Conservation (phyloP, 1,140 invertebrate species). For the Chelonus insularis region DNA sequence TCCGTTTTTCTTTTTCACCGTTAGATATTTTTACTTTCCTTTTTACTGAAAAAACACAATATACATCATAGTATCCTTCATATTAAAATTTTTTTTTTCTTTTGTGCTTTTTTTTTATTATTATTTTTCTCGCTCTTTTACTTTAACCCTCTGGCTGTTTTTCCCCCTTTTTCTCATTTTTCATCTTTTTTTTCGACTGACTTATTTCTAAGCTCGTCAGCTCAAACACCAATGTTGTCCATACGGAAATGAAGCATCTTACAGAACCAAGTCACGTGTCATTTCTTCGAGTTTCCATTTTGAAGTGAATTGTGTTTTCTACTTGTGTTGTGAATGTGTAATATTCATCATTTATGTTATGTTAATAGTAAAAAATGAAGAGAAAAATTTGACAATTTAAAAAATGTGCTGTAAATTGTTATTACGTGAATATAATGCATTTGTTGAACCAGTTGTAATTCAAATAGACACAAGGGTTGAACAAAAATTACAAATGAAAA, state of each 20-base stretch:
- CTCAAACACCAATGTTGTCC: background rate
- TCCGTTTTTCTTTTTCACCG: background rate
- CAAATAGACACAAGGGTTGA: too few species aligned
- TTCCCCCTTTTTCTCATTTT: background rate
- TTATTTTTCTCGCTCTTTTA: background rate
- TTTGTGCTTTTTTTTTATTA: conserved; percentile 8
- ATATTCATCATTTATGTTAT: too few species aligned
- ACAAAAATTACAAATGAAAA: too few species aligned
- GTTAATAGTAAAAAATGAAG: too few species aligned
- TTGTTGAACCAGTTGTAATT: too few species aligned
- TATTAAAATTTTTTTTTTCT: conserved; percentile 1
- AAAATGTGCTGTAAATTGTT: too few species aligned
- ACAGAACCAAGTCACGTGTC: background rate
- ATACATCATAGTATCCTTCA: background rate
- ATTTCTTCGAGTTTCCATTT: background rate
- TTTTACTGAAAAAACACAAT: too few species aligned
- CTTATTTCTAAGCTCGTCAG: conserved; percentile 5
- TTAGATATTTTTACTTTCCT: background rate
- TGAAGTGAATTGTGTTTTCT: background rate
- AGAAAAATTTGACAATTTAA: background rate
- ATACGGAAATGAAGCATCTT: background rate
- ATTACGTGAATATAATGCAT: too few species aligned
- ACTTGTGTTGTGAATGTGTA: background rate
- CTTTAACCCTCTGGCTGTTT: background rate
- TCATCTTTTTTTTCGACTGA: background rate